Percentiles rank a stretch among this genome's conserved stretches.
Evolutionary conservation across 2,888 invertebrate species (phyloP).

Genomic region (Polymixis flavicincta): DNA sequence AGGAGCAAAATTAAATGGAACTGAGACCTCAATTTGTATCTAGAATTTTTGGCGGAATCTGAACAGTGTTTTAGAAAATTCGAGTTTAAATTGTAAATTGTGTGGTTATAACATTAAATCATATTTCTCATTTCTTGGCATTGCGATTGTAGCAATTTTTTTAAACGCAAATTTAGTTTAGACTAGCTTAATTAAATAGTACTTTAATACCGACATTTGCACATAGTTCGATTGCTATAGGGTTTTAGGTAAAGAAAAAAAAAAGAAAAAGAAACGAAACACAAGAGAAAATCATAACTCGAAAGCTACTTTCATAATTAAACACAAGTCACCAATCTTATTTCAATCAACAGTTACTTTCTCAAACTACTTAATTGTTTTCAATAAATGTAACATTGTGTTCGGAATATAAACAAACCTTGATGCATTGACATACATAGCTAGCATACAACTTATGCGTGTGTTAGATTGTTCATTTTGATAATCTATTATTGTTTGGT

Average conservation of each 20-base stretch:
- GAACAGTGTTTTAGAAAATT: neutral
- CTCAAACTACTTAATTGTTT: conserved; percentile 55
- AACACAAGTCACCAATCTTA: conserved; percentile 13
- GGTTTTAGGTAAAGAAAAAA: neutral
- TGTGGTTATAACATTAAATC: neutral
- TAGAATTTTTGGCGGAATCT: conserved; percentile 11
- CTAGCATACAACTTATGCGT: too few species aligned
- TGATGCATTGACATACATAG: conserved; percentile 69
- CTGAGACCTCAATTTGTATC: conserved; percentile 28
- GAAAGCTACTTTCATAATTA: conserved; percentile 1
- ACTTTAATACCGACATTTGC: neutral
- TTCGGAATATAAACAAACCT: conserved; percentile 56
- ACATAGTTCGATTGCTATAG: neutral
- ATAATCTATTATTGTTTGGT: too few species aligned
- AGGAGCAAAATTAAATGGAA: conserved; percentile 43
- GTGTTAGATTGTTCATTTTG: too few species aligned
- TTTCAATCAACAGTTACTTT: conserved; percentile 43
- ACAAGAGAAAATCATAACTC: neutral
- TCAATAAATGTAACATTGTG: conserved; percentile 54
- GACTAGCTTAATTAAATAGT: neutral
- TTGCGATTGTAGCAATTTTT: neutral
- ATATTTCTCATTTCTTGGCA: conserved; percentile 9
- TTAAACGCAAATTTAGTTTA: neutral
- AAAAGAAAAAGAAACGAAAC: neutral
- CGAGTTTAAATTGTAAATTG: conserved; percentile 14